Percentiles rank a stretch among this genome's conserved stretches.
Conservation (phyloP, 2,888 invertebrate genomes). For the Epistrophe grossulariae region DNA sequence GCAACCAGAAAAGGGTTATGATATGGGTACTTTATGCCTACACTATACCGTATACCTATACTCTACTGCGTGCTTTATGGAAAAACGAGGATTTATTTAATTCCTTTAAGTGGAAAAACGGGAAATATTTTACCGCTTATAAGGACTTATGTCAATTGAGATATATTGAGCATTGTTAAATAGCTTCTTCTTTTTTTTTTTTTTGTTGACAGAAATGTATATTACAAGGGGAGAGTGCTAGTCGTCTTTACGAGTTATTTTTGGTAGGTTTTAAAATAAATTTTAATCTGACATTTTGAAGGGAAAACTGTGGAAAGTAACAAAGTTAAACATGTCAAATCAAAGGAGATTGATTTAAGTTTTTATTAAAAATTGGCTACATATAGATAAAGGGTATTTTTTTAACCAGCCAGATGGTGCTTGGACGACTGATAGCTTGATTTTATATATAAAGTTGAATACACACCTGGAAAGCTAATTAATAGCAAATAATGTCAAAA, state of each 20-base stretch:
- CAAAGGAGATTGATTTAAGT: not conserved
- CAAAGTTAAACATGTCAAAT: conserved; percentile 9
- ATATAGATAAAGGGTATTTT: not conserved
- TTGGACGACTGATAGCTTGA: not conserved
- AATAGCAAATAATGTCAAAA: not conserved
- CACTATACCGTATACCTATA: not conserved
- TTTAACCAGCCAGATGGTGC: not conserved
- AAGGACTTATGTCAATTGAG: conserved; percentile 74
- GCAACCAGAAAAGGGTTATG: conserved; percentile 58
- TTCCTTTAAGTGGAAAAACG: conserved; percentile 70
- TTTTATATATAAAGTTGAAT: too few relatives aligned
- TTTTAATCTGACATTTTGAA: conserved; percentile 29
- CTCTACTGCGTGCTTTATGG: conserved; percentile 6
- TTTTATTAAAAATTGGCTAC: not conserved
- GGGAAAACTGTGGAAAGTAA: not conserved
- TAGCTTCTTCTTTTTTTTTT: conserved; percentile 11
- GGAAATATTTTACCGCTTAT: conserved; percentile 73
- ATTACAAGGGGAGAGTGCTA: not conserved
- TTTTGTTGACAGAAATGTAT: conserved; percentile 35
- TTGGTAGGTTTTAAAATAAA: conserved; percentile 24
- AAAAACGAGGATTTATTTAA: conserved; percentile 71
- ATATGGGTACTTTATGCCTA: conserved; percentile 19
- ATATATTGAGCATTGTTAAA: conserved; percentile 68
- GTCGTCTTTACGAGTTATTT: not conserved
- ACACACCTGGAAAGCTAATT: too few relatives aligned